Conservation (phyloP, 2,888 invertebrate genomes). For the Melanostoma mellinum region DNA sequence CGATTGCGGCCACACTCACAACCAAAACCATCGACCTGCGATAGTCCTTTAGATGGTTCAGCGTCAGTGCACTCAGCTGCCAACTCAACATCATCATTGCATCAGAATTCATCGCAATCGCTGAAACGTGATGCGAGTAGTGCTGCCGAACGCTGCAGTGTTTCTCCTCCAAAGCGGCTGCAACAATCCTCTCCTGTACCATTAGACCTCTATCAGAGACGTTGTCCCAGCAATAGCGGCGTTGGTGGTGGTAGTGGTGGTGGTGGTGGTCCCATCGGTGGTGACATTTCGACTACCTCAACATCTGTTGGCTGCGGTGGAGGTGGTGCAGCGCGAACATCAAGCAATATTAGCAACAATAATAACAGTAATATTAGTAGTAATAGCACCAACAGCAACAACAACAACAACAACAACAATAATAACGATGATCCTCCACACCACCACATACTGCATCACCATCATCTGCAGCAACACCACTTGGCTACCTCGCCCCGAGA, state of each 20-base stretch:
- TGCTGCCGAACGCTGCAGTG: conserved; percentile 78
- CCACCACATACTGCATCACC: conserved; percentile 74
- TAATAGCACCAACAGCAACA: conserved; percentile 61
- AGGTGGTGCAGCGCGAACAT: conserved; percentile 67
- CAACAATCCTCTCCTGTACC: conserved; percentile 78
- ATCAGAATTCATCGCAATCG: conserved; percentile 74
- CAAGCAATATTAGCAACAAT: conserved; percentile 71
- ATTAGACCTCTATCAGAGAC: conserved; percentile 82
- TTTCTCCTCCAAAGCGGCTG: conserved; percentile 77
- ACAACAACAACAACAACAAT: conserved; percentile 74
- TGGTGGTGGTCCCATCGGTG: conserved; percentile 78
- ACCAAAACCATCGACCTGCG: conserved; percentile 77
- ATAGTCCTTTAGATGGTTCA: conserved; percentile 77
- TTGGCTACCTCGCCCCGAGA: conserved; percentile 74
- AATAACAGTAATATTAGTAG: conserved; percentile 70
- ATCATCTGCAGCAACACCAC: conserved; percentile 70
- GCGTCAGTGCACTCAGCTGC: conserved; percentile 77
- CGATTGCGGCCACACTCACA: conserved; percentile 82
- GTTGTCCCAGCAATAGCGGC: conserved; percentile 75
- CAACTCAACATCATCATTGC: conserved; percentile 66
- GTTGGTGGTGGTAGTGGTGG: conserved; percentile 64
- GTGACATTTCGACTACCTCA: conserved; percentile 63
- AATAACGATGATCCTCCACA: conserved; percentile 73
- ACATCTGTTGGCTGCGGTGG: conserved; percentile 57
- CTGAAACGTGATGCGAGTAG: conserved; percentile 78